These are phyloP conservation scores for Channallabes apus DNA, from an alignment of 2,797 vertebrate genomes.

Conservation along the genomic window DNA sequence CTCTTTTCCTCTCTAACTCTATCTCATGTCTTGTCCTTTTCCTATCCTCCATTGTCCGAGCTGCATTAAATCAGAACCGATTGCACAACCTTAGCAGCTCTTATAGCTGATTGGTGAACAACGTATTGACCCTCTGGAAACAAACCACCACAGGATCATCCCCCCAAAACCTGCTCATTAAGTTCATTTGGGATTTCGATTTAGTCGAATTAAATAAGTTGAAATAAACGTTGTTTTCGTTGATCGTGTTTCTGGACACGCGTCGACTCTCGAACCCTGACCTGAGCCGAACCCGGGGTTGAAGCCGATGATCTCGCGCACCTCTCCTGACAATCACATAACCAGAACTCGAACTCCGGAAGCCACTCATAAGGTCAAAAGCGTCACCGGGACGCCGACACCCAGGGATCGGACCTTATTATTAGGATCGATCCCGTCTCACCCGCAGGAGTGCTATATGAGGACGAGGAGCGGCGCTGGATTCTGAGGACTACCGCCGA, in stretches of 20 bases:
- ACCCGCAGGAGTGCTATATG: constrained; percentile 55
- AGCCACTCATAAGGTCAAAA: constrained; percentile 42
- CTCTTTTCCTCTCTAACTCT: background rate
- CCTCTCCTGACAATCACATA: background rate
- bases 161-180: background rate
- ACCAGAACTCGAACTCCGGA: constrained; percentile 2
- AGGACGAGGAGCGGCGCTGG: constrained; percentile 56
- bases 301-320: background rate
- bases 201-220: too few relatives aligned
- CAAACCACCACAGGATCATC: background rate
- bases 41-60: background rate
- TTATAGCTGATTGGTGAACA: background rate
- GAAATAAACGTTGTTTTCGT: background rate
- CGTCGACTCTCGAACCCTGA: background rate
- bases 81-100: background rate
- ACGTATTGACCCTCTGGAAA: background rate
- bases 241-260: background rate
- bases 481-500: constrained; percentile 64
- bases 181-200: background rate
- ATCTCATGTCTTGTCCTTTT: background rate
- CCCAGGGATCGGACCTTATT: constrained; percentile 71
- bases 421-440: constrained; percentile 70
- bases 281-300: background rate
- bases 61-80: background rate
- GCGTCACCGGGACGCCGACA: constrained; percentile 51